Evolutionary conservation across 2,888 invertebrate species (phyloP), one percentile per base, ranked within the genome.

Genomic region (Ormyrus nitidulus): DNA sequence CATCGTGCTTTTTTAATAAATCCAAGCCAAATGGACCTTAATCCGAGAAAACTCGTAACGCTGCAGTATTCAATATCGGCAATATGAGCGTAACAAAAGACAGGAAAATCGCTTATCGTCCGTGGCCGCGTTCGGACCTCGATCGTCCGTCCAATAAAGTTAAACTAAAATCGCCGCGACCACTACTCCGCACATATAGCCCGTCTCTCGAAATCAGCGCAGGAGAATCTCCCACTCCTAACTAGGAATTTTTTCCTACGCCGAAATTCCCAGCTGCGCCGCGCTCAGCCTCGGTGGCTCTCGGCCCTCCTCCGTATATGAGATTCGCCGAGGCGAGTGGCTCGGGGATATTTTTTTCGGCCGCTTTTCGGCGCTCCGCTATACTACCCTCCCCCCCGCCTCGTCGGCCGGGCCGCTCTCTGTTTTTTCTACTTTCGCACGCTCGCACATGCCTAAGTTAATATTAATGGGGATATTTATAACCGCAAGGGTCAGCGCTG

Each of bases 391-490:
- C 34, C 34, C 34, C 34, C 34, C 0, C 34, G n/a, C n/a, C n/a
- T n/a, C n/a, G n/a, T 3, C 34, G 34, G 34, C 34, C 34, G 74
- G 13, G 53, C 66, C 19, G 44, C 84, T 85, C 34, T 34, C 34
- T 34, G 34, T 34, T 86, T 82, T 83, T 84, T 83, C 85, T 86
- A 87, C 86, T 86, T 86, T 86, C 85, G 85, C 84, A 85, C 85
- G 79, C 85, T 83, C 85, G 83, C 85, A 86, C 88, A 61, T 56
- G 73, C 56, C 89, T 90, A 89, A 90, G 89, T 90, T 90, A 90
- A 90, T 90, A 90, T 90, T 90, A 90, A 90, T 90, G 87, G 90
- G 89, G 87, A 90, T 90, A 90, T 90, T 90, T 90, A 90, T 90
- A 89, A 88, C 87, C 87, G 79, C 78, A 83, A 86, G 88, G 88